Base-by-base conservation (phyloP, 2,888 invertebrate genomes). In the Phlogophora meticulosa region DNA sequence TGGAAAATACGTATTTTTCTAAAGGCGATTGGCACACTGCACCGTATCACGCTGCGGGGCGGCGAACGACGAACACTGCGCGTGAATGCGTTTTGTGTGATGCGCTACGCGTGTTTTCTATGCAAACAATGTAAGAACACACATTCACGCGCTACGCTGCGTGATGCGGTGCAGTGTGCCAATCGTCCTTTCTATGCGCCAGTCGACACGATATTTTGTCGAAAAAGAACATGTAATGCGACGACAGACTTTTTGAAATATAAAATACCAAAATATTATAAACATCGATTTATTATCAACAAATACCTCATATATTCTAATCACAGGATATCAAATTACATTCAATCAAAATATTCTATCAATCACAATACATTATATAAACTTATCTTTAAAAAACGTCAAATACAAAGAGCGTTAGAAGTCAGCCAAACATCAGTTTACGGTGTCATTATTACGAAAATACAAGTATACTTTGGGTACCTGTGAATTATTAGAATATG, bases 301-400 rank as follows among this genome's bases (percentile, higher is more conserved):
- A 93, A 90, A 89, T 89, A 88, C 88, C 85, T 81, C 78, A 85
- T 90, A 88, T 83, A 87, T 84, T 87, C 87, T 90, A 92, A 92
- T 92, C 91, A 92, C 92, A 91, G 90, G 85, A 86, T 89, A 92
- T 90, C 85, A 90, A 90, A 92, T 89, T 89, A 90, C 88, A 88
- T 87, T 78, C 36, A 78, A 78, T 87, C 84, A 84, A 87, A 87
- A 87, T 82, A 85, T 79, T 76, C 74, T 85, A 87, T 83, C 69
- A 83, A 85, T 85, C 81, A 86, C 83, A 86, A 82, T 83, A 86
- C 80, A 80, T 73, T 72, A 79, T 81, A 84, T 72, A 82, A 76
- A 79, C 81, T 80, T 84, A 84, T 70, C 56, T 81, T 71, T 76
- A 74, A 81, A 81, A 84, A 84, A 77, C 53, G 75, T 68, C 68